Evolutionary conservation across 2,888 invertebrate genomes (phyloP).

Genomic region (Zhuqinia jingwanae): DNA sequence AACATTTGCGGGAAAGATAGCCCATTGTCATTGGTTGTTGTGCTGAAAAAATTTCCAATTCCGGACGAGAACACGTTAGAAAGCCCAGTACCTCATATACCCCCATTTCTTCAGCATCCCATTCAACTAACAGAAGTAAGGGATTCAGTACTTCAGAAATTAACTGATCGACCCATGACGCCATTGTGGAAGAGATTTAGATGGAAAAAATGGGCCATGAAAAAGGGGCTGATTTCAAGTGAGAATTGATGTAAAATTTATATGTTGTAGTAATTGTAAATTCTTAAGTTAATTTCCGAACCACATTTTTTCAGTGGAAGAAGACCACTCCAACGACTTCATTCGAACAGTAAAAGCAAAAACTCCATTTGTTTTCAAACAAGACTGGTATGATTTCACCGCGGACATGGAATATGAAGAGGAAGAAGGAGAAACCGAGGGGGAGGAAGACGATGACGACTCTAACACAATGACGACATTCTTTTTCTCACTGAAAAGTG

Average conservation of each 20-base stretch:
- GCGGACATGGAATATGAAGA: background rate
- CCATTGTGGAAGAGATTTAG: constrained; percentile 77
- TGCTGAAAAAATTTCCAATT: constrained; percentile 57
- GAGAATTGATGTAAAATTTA: no score
- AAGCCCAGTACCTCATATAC: constrained; percentile 8
- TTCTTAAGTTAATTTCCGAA: no score
- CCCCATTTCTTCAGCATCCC: constrained; percentile 68
- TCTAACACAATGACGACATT: constrained; percentile 4
- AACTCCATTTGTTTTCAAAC: constrained; percentile 68
- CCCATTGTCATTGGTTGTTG: constrained; percentile 66
- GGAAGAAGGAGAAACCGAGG: constrained; percentile 27
- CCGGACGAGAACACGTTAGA: constrained; percentile 22
- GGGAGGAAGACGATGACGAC: constrained; percentile 54
- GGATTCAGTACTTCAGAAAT: constrained; percentile 49
- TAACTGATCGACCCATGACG: constrained; percentile 56
- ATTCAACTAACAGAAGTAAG: constrained; percentile 68
- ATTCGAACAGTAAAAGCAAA: constrained; percentile 61
- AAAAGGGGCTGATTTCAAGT: constrained; percentile 74
- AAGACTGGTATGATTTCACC: constrained; percentile 56
- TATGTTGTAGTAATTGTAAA: no score
- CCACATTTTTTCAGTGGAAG: constrained; percentile 1
- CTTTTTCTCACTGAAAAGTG: constrained; percentile 17
- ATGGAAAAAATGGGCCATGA: constrained; percentile 77
- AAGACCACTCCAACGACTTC: constrained; percentile 22
- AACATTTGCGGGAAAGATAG: constrained; percentile 61